Conservation (phyloP, 2,113 vertebrate species). For the Chaetops frenatus region DNA sequence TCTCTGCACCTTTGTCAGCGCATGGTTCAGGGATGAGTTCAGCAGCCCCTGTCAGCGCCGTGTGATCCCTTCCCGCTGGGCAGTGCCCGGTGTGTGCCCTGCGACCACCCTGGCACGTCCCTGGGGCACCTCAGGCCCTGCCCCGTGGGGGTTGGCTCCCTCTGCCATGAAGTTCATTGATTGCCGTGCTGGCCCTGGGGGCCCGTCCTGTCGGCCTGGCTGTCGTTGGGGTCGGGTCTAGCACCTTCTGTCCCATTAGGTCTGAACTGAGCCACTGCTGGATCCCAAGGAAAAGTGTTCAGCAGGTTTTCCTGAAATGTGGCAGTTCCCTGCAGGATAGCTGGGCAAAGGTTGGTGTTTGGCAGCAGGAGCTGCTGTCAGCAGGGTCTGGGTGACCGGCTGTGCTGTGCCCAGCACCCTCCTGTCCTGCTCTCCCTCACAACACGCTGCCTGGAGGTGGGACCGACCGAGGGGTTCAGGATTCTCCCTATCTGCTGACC, state of each 20-base stretch:
- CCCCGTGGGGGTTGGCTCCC: rapidly evolving
- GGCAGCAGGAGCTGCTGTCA: neutral
- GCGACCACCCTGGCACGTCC: no score
- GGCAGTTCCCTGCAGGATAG: rapidly evolving
- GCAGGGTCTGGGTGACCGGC: rapidly evolving
- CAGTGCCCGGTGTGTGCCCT: neutral
- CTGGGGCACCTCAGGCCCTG: neutral
- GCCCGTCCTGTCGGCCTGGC: neutral
- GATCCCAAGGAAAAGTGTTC: rapidly evolving
- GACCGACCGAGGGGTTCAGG: neutral
- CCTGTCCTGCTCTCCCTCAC: neutral
- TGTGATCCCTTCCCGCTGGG: rapidly evolving
- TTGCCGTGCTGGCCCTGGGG: neutral
- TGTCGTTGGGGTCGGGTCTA: rapidly evolving
- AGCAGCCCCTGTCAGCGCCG: rapidly evolving
- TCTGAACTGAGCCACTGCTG: neutral
- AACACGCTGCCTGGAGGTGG: neutral
- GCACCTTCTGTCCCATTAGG: rapidly evolving
- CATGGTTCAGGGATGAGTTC: neutral
- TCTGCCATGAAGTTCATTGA: rapidly evolving
- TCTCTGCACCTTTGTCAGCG: neutral
- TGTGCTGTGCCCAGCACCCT: neutral
- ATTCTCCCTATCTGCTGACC: neutral
- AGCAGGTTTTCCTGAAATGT: neutral
- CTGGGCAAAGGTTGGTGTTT: rapidly evolving